Conservation (phyloP, 2,797 vertebrate species). For the Brotula barbata region DNA sequence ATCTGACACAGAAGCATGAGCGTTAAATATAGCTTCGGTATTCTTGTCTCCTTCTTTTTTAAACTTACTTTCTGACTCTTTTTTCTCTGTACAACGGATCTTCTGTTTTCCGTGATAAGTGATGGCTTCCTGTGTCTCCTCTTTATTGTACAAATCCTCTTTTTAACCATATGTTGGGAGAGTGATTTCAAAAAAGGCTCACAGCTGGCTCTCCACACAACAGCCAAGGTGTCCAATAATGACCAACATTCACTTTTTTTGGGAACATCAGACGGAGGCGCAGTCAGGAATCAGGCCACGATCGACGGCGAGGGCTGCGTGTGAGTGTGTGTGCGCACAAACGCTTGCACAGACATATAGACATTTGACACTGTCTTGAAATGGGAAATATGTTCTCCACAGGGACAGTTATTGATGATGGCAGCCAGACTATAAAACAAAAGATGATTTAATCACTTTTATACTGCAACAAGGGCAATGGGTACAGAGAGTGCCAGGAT, state of each 20-base stretch:
- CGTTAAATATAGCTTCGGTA: background rate
- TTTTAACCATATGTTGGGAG: conserved; percentile 15
- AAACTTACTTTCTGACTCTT: background rate
- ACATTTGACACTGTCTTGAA: conserved; percentile 27
- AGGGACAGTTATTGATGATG: conserved; percentile 40
- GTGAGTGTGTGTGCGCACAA: background rate
- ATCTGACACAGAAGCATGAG: background rate
- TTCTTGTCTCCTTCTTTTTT: conserved; percentile 16
- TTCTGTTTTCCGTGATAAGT: conserved; percentile 9
- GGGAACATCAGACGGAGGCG: conserved; percentile 8
- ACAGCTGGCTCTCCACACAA: conserved; percentile 21
- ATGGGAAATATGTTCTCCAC: conserved; percentile 12
- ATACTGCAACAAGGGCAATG: conserved; percentile 39
- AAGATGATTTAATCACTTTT: conserved; percentile 46
- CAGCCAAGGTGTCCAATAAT: conserved; percentile 14
- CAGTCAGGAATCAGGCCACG: conserved; percentile 7
- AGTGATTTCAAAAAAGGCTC: conserved; percentile 27
- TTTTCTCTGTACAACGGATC: background rate
- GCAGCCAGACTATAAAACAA: conserved; percentile 27
- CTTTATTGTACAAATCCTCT: conserved; percentile 26
- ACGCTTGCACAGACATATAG: background rate
- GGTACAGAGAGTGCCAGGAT: conserved; percentile 13
- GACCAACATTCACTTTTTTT: conserved; percentile 15
- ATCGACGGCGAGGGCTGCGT: background rate
- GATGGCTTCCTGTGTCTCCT: background rate